phyloP scores from a whole-genome alignment of 2,888 invertebrate species.

The Eupithecia centaureata region DNA sequence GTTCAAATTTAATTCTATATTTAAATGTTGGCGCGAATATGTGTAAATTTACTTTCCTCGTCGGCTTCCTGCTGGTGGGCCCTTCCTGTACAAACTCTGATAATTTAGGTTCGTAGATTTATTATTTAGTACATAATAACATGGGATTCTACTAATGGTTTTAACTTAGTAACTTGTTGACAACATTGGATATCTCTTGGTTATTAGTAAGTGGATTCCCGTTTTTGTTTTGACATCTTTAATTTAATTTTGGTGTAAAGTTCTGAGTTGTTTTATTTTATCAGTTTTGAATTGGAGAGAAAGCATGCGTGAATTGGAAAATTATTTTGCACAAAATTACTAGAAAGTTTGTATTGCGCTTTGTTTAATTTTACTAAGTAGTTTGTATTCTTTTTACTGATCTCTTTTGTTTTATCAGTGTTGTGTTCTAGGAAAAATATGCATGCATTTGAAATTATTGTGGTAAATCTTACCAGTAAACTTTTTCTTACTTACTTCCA shows the following conservation, averaged over 20 bases:
- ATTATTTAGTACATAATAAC: slow-evolving; percentile 62
- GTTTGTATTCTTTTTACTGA: too few relatives aligned
- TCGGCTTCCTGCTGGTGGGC: slow-evolving; percentile 66
- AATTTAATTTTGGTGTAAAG: slow-evolving; percentile 36
- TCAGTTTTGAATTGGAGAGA: background rate
- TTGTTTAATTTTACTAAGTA: too few relatives aligned
- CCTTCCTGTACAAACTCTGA: slow-evolving; percentile 76
- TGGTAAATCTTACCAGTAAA: background rate
- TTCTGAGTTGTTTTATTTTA: slow-evolving; percentile 13
- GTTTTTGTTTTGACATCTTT: slow-evolving; percentile 36
- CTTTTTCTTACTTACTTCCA: background rate
- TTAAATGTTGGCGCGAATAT: slow-evolving; percentile 50
- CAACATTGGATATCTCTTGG: slow-evolving; percentile 49
- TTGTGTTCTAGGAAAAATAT: background rate
- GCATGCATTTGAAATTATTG: background rate
- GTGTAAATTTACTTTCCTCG: slow-evolving; percentile 58
- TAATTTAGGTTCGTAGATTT: slow-evolving; percentile 76
- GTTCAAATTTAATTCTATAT: slow-evolving; percentile 24
- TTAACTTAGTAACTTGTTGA: slow-evolving; percentile 58
- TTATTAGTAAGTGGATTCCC: slow-evolving; percentile 39
- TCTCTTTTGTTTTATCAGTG: slow-evolving; percentile 7
- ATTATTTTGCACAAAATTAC: too few relatives aligned
- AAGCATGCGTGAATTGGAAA: background rate
- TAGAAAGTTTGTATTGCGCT: too few relatives aligned
- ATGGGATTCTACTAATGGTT: slow-evolving; percentile 58